phyloP scores from a whole-genome alignment of 2,888 invertebrate species.

The Epiblema foenella region DNA sequence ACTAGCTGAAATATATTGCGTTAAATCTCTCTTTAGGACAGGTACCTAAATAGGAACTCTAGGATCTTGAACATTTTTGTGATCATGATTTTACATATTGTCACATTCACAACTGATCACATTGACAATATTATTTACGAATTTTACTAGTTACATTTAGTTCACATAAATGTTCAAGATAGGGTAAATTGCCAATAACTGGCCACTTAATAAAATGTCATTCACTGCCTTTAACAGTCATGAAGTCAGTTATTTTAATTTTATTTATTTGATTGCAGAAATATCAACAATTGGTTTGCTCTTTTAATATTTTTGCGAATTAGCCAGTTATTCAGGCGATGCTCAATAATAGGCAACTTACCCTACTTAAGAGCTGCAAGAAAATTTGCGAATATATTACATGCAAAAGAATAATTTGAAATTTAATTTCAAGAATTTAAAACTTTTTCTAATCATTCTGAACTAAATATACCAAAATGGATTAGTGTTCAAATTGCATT shows the following conservation, averaged over 20 bases:
- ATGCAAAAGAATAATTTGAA: constrained; percentile 51
- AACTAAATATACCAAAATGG: constrained; percentile 24
- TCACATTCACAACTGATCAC: constrained; percentile 18
- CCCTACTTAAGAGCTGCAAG: constrained; percentile 35
- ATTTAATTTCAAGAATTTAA: constrained; percentile 34
- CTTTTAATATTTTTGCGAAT: no score
- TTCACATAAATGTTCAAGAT: constrained; percentile 49
- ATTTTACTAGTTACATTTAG: background rate
- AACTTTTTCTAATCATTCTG: constrained; percentile 12
- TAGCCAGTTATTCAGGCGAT: no score
- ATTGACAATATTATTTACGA: constrained; percentile 17
- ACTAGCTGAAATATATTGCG: constrained; percentile 51
- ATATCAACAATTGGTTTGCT: no score
- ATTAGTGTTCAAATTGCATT: background rate
- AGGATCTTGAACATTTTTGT: constrained; percentile 32
- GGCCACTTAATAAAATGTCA: no score
- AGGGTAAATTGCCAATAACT: no score
- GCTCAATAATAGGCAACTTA: no score
- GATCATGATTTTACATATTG: constrained; percentile 26
- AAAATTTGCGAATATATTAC: constrained; percentile 58
- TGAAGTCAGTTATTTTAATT: no score
- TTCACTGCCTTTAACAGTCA: no score
- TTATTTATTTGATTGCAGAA: no score
- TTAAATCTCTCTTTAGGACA: constrained; percentile 37
- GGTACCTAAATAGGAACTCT: constrained; percentile 31